Evolutionary conservation across 2,888 invertebrate genomes (phyloP).

Genomic region (Ferrisia virgata): DNA sequence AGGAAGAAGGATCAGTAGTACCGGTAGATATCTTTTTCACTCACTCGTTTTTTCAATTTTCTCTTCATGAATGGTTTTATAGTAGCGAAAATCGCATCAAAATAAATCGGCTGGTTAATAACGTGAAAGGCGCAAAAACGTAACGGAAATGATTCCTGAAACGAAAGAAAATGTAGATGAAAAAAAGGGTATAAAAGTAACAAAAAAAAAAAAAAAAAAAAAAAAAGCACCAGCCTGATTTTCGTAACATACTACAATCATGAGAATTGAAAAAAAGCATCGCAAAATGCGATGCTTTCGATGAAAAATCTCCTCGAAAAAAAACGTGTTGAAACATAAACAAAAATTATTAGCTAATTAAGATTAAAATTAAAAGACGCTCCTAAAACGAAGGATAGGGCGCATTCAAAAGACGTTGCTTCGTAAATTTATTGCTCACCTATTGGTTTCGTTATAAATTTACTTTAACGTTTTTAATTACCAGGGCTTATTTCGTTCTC

Average conservation of each 20-base stretch:
- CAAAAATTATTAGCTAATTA: slow-evolving; percentile 2
- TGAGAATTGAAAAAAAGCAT: no score
- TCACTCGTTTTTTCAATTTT: slow-evolving; percentile 51
- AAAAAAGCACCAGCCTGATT: no score
- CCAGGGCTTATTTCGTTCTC: not conserved
- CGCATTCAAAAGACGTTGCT: not conserved
- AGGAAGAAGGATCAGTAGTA: not conserved
- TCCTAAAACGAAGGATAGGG: not conserved
- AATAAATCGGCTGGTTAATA: slow-evolving; percentile 50
- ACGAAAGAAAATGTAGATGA: not conserved
- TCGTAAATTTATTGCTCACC: not conserved
- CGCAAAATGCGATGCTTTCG: no score
- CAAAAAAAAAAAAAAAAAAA: no score
- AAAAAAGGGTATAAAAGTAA: not conserved
- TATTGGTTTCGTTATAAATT: slow-evolving; percentile 17
- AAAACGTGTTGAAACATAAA: slow-evolving; percentile 5
- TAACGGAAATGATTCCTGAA: slow-evolving; percentile 53
- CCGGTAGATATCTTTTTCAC: no score
- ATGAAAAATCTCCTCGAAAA: not conserved
- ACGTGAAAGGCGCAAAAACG: slow-evolving; percentile 50
- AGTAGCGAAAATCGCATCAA: slow-evolving; percentile 50
- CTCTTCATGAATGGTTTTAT: slow-evolving; percentile 52
- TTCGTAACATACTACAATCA: no score
- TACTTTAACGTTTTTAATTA: slow-evolving; percentile 22
- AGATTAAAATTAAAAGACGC: not conserved